Evolutionary conservation across 2,113 vertebrate genomes (phyloP), one percentile per base, ranked within the genome.

Genomic region (Nothobranchius kuhntae): DNA sequence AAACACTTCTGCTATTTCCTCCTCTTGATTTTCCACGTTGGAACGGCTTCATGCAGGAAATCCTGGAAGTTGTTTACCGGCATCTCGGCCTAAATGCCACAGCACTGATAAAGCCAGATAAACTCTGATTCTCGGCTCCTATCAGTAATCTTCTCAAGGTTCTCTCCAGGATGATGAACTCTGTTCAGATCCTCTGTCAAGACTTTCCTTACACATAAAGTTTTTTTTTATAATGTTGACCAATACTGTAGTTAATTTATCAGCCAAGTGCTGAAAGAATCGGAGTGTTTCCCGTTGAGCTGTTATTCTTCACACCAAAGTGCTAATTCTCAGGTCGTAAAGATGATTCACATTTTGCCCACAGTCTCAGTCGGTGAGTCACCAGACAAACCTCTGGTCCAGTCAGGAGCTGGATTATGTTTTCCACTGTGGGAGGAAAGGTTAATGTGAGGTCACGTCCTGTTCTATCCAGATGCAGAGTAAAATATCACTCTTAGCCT

Each of bases 351-450:
- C 36, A 53, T 51, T 57, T 71, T 40, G 35, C 65, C 9, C 36
- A 51, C 47, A 21, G 67, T 46, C 47, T 81, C 7, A 53, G 2
- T 60, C 35, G 40, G 24, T 80, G 75, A 88, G 65, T 86, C 84
- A 88, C 56, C 77, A 55, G 10, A 6, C 46, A 58, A 54, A 65
- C 48, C 26, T 68, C 36, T 61, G 13, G 15, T 59, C 57, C 64
- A 13, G n/a, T 53, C 74, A 79, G 75, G 68, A 67, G 51, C 24
- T 71, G 3, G 1, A 30, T 42, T 7, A 53, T 64, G 74, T 68
- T 73, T 86, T 82, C 84, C 71, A 67, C 57, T 57, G 46, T 3
- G 7, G 53, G 40, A 68, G 71, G 75, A 70, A 77, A 30, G 40
- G 36, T 55, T 52, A 56, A 45, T 14, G 2, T 30, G 69, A 69